Percentiles rank a stretch among this genome's conserved stretches.
These are phyloP conservation scores for Agonopterix heracliana DNA, from an alignment of 2,888 invertebrate species.

Conservation along the genomic window DNA sequence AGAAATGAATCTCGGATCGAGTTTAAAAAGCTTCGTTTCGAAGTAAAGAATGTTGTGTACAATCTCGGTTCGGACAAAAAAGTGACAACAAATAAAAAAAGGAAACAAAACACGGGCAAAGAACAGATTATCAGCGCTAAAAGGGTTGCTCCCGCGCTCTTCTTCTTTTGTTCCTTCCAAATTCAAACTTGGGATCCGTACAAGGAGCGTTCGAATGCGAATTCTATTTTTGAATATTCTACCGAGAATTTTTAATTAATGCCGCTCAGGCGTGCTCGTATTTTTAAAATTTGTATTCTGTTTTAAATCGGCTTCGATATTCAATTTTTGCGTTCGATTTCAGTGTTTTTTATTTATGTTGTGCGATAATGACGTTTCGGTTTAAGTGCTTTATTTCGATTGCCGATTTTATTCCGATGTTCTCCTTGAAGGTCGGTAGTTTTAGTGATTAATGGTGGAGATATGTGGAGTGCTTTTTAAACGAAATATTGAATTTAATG, in stretches of 20 bases:
- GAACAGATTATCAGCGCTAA: slow-evolving; percentile 77
- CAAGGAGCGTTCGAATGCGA: slow-evolving; percentile 75
- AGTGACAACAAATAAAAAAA: slow-evolving; percentile 73
- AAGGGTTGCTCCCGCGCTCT: slow-evolving; percentile 75
- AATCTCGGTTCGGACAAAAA: slow-evolving; percentile 73
- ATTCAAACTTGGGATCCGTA: slow-evolving; percentile 73
- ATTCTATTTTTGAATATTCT: slow-evolving; percentile 77
- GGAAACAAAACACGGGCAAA: slow-evolving; percentile 65
- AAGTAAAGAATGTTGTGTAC: slow-evolving; percentile 77
- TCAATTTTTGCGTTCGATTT: slow-evolving; percentile 75
- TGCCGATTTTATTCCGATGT: slow-evolving; percentile 75
- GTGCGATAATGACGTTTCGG: slow-evolving; percentile 76
- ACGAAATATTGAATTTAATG: slow-evolving; percentile 75
- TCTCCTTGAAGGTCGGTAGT: slow-evolving; percentile 73
- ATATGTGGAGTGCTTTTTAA: slow-evolving; percentile 75
- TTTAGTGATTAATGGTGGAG: slow-evolving; percentile 74
- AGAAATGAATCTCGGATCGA: slow-evolving; percentile 63
- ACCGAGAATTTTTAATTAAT: slow-evolving; percentile 77
- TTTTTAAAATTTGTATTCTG: slow-evolving; percentile 73
- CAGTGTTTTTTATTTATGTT: slow-evolving; percentile 70
- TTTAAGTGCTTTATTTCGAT: slow-evolving; percentile 77
- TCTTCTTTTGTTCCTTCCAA: slow-evolving; percentile 73
- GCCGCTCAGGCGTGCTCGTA: slow-evolving; percentile 70
- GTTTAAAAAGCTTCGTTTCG: slow-evolving; percentile 73
- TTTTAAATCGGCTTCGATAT: slow-evolving; percentile 74